Percentiles rank a stretch among this genome's conserved stretches.
Conservation (phyloP, 2,797 vertebrate species). For the Coilia nasus region DNA sequence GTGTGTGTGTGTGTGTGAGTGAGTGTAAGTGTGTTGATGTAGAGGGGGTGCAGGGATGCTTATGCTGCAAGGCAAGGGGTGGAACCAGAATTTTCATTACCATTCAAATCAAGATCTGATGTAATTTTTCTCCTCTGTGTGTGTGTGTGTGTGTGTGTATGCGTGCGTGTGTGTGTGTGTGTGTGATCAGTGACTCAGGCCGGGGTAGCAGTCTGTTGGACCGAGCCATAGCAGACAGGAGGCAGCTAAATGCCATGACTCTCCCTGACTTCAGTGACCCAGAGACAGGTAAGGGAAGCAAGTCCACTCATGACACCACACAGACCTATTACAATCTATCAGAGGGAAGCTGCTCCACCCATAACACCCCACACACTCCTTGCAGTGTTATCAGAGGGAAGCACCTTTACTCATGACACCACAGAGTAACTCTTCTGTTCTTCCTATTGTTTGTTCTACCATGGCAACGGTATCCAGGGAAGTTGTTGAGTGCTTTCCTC, state of each 20-base stretch:
- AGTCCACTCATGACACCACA: background rate
- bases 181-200: slow-evolving; percentile 88
- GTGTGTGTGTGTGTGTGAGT: background rate
- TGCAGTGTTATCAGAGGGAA: background rate
- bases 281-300: slow-evolving; percentile 86
- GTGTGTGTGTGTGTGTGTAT: slow-evolving; percentile 1
- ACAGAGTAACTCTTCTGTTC: background rate
- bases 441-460: slow-evolving; percentile 24
- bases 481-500: background rate
- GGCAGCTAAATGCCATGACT: slow-evolving; percentile 94
- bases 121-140: background rate
- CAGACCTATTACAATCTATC: slow-evolving; percentile 5
- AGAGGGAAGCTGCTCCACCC: background rate
- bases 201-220: slow-evolving; percentile 97
- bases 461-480: slow-evolving; percentile 2
- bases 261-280: slow-evolving; percentile 97
- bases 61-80: background rate
- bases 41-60: background rate
- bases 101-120: background rate
- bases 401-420: background rate
- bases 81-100: slow-evolving; percentile 1
- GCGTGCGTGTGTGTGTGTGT: slow-evolving; percentile 37
- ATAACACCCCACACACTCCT: background rate
- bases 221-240: slow-evolving; percentile 91
- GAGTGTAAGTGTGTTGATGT: background rate